Percentiles rank a stretch among this genome's conserved stretches.
These are phyloP conservation scores for Protonibea diacanthus DNA, from an alignment of 2,797 vertebrate species.

Conservation along the genomic window DNA sequence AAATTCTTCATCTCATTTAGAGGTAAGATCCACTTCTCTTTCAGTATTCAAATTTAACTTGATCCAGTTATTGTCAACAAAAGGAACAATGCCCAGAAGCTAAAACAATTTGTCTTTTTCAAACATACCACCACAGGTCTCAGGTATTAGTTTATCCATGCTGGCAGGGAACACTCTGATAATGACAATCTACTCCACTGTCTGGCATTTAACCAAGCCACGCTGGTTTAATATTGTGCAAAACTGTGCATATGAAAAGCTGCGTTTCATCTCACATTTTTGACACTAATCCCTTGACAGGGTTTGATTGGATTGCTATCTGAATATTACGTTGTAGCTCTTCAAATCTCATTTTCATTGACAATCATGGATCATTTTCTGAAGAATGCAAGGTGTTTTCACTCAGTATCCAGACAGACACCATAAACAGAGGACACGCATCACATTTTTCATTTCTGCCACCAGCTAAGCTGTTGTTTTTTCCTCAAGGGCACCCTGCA, in stretches of 20 bases:
- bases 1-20: constrained; percentile 54
- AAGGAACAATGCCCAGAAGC: constrained; percentile 31
- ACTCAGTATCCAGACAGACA: constrained; percentile 2
- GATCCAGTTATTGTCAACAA: constrained; percentile 33
- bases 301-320: constrained; percentile 25
- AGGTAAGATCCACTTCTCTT: constrained; percentile 12
- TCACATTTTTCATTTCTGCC: constrained; percentile 22
- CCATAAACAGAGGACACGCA: not conserved
- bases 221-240: constrained; percentile 7
- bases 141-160: constrained; percentile 45
- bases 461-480: constrained; percentile 6
- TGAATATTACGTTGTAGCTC: not conserved
- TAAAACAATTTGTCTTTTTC: constrained; percentile 50
- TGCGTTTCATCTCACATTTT: constrained; percentile 30
- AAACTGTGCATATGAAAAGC: constrained; percentile 39
- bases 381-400: not conserved
- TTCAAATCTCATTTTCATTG: not conserved
- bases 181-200: constrained; percentile 21
- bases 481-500: constrained; percentile 28
- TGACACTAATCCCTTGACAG: constrained; percentile 1
- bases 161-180: constrained; percentile 42
- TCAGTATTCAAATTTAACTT: constrained; percentile 5
- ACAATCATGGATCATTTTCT: constrained; percentile 7
- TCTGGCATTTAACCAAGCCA: constrained; percentile 24
- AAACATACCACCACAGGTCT: constrained; percentile 41